A percentile compares a stretch with the other conserved stretches of the same genome.
These are phyloP conservation scores for Carterocephalus palaemon DNA, from an alignment of 2,888 invertebrate genomes.

Conservation along the genomic window DNA sequence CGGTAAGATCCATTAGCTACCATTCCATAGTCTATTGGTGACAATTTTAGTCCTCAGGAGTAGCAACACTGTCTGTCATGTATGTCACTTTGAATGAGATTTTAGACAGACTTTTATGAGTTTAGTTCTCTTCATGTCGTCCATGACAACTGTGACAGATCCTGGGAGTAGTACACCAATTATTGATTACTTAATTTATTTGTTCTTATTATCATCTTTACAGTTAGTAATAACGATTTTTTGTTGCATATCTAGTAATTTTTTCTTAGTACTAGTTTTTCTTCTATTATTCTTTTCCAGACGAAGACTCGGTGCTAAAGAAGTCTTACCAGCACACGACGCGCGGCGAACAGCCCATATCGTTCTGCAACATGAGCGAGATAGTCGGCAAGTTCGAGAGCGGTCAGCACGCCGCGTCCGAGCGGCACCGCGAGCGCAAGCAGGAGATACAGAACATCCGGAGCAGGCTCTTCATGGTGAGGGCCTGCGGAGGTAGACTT, in stretches of 20 bases:
- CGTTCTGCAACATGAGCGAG: conserved; percentile 90
- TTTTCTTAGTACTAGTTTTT: no score
- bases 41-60: background rate
- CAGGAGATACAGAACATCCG: conserved; percentile 93
- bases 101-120: no score
- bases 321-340: conserved; percentile 69
- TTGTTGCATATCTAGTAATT: no score
- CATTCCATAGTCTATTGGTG: background rate
- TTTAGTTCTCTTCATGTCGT: no score
- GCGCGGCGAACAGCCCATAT: conserved; percentile 86
- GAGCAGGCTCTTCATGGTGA: conserved; percentile 88
- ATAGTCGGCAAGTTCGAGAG: conserved; percentile 90
- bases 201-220: no score
- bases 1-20: conserved; percentile 19
- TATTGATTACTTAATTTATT: no score
- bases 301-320: conserved; percentile 81
- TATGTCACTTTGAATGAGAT: no score
- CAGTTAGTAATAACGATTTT: no score
- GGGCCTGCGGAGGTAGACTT: no score
- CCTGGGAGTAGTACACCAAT: no score
- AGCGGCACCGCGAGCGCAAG: conserved; percentile 89
- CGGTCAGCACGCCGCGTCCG: conserved; percentile 76
- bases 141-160: no score
- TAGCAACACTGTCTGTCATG: no score
- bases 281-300: conserved; percentile 38